A percentile compares a stretch with the other conserved stretches of the same genome.
phyloP scores from a whole-genome alignment of 2,797 vertebrate species.

The Onychomys torridus region DNA sequence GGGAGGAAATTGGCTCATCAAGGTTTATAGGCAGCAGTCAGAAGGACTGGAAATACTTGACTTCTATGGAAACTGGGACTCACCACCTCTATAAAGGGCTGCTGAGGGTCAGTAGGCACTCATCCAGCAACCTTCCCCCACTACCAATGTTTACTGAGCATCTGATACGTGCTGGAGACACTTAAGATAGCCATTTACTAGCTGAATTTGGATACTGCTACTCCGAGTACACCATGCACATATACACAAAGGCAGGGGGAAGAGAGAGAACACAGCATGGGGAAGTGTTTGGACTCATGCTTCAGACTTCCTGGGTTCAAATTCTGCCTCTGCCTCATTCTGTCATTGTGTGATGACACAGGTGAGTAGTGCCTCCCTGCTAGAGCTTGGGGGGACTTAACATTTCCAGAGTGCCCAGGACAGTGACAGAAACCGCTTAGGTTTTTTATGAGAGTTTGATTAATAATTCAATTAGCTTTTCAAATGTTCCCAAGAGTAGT shows the following conservation, averaged over 20 bases:
- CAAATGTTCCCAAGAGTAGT: slow-evolving; percentile 10
- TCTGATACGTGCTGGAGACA: neutral
- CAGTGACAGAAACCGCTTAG: neutral
- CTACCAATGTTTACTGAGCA: neutral
- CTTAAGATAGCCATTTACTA: neutral
- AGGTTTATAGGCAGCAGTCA: neutral
- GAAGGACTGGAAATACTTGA: neutral
- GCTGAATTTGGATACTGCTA: neutral
- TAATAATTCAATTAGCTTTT: slow-evolving; percentile 54
- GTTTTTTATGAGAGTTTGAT: neutral
- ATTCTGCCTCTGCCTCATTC: neutral
- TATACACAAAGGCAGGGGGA: fast-evolving
- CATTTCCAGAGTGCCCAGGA: neutral
- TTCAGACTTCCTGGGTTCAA: neutral
- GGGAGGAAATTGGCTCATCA: neutral
- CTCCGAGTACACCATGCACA: neutral
- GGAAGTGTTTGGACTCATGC: neutral
- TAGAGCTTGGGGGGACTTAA: neutral
- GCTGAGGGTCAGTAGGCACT: neutral
- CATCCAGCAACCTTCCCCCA: neutral
- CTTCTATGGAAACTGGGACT: neutral
- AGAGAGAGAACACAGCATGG: neutral
- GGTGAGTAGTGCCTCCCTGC: neutral
- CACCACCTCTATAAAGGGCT: neutral
- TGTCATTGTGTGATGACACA: neutral